Evolutionary conservation across 2,113 vertebrate genomes (phyloP).

Genomic region (Centropus bengalensis): DNA sequence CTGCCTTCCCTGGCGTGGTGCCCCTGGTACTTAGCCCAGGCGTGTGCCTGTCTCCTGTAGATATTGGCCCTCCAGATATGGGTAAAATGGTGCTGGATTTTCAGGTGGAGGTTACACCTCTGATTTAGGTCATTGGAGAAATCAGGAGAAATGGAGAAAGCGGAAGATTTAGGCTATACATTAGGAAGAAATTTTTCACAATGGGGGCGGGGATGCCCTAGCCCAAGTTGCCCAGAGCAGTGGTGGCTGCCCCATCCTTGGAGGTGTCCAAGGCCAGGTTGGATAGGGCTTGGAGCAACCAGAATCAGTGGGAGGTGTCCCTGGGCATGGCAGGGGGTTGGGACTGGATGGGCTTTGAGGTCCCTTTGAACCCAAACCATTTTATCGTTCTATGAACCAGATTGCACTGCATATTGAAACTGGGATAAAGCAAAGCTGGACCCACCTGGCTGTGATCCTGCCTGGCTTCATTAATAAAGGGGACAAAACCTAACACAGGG

Average conservation of each 20-base stretch:
- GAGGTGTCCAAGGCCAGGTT: no score
- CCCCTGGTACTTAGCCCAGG: background rate
- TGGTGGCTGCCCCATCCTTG: no score
- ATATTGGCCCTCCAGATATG: no score
- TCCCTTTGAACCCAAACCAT: no score
- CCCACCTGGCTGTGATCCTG: background rate
- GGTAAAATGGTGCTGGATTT: background rate
- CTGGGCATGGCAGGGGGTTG: no score
- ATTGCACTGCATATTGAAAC: rapidly evolving
- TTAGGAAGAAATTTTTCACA: no score
- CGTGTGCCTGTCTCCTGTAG: background rate
- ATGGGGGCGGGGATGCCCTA: no score
- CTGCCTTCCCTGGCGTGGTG: background rate
- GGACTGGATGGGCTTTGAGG: no score
- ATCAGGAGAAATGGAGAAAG: background rate
- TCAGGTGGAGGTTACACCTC: background rate
- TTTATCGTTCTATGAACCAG: background rate
- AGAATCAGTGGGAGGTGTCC: no score
- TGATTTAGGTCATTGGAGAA: background rate
- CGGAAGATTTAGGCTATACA: no score
- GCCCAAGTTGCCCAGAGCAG: no score
- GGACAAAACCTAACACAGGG: background rate
- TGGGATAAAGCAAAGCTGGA: background rate
- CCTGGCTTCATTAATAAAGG: background rate
- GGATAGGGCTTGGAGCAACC: no score